These are phyloP conservation scores for Anolis sagrei DNA, from an alignment of 2,113 vertebrate genomes.

Conservation along the genomic window DNA sequence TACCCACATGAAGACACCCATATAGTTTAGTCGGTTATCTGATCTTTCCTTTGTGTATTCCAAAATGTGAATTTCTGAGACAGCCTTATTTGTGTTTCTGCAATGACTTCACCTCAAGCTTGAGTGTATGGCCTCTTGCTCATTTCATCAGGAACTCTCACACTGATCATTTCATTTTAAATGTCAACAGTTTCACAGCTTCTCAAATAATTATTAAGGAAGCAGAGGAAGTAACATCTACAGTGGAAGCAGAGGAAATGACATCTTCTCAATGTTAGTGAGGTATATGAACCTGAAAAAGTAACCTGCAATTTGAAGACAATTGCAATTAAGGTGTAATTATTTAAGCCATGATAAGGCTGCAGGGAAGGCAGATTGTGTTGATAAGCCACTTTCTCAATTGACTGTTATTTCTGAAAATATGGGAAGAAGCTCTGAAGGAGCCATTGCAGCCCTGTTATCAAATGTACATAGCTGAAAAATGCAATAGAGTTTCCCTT, in stretches of 20 bases:
- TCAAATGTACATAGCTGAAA: too few relatives aligned
- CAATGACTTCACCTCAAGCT: neutral
- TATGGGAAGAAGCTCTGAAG: too few relatives aligned
- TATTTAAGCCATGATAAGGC: conserved; percentile 1
- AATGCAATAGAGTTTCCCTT: too few relatives aligned
- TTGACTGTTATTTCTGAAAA: neutral
- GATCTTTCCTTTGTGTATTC: neutral
- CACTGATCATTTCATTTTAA: conserved; percentile 11
- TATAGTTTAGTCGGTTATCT: neutral
- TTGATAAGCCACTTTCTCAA: neutral
- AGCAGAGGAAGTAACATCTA: conserved; percentile 19
- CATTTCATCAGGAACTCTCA: neutral
- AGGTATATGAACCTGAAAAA: neutral
- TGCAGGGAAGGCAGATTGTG: neutral
- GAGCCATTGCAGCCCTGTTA: too few relatives aligned
- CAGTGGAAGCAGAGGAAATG: neutral
- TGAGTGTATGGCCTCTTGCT: neutral
- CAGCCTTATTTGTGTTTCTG: neutral
- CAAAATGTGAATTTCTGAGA: conserved; percentile 6
- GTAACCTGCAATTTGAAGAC: neutral
- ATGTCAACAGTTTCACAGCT: conserved; percentile 43
- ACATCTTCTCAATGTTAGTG: neutral
- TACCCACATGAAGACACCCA: too few relatives aligned
- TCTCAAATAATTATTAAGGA: neutral
- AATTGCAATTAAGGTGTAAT: neutral